A percentile compares a stretch with the other conserved stretches of the same genome.
Conservation (phyloP, 1,140 invertebrate species). For the Helicoverpa armigera region DNA sequence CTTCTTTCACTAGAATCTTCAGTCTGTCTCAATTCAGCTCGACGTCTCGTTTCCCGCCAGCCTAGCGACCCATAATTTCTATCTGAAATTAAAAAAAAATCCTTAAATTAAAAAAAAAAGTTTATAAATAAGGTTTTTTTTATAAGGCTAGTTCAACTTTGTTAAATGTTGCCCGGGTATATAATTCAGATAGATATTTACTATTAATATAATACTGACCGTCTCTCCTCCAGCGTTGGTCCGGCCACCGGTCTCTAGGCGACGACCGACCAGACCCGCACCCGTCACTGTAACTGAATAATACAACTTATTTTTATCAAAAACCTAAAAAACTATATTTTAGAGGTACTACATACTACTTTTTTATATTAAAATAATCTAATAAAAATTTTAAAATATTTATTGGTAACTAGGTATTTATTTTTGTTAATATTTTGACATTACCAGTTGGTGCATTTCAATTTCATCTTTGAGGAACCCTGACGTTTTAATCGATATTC, state of each 20-base stretch:
- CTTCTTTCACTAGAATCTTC: constrained; percentile 77
- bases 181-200: not conserved
- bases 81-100: constrained; percentile 56
- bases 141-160: too few relatives aligned
- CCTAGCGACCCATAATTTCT: constrained; percentile 81
- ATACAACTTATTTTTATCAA: not conserved
- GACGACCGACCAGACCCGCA: constrained; percentile 80
- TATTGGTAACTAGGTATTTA: too few relatives aligned
- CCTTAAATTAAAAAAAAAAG: not conserved
- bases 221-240: constrained; percentile 79
- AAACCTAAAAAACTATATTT: too few relatives aligned
- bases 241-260: constrained; percentile 75
- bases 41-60: constrained; percentile 78
- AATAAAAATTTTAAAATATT: too few relatives aligned
- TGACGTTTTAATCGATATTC: too few relatives aligned
- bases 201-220: constrained; percentile 58
- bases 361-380: too few relatives aligned
- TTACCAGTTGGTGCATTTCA: too few relatives aligned
- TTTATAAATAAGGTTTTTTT: too few relatives aligned
- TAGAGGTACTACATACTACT: too few relatives aligned
- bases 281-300: constrained; percentile 79
- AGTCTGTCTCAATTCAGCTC: constrained; percentile 72
- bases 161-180: not conserved
- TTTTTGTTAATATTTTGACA: too few relatives aligned
- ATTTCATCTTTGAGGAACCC: too few relatives aligned